Evolutionary conservation across 1,140 invertebrate species (phyloP).

Genomic region (Camponotus pennsylvanicus): DNA sequence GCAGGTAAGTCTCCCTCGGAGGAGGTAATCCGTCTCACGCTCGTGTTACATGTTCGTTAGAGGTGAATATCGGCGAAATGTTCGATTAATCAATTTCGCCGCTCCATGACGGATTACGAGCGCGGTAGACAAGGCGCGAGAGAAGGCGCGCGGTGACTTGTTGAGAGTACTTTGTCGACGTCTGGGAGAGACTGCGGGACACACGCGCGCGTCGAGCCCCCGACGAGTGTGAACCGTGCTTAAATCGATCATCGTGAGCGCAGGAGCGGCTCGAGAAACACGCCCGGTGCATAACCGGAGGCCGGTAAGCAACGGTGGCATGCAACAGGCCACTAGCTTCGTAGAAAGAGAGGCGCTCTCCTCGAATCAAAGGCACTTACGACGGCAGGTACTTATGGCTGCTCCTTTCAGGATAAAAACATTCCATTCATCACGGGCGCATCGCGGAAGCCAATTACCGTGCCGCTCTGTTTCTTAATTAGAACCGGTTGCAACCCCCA

Average conservation of each 20-base stretch:
- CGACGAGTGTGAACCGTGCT: constrained; percentile 67
- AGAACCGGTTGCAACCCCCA: constrained; percentile 65
- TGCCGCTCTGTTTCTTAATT: constrained; percentile 71
- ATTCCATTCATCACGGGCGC: constrained; percentile 68
- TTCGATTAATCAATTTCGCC: constrained; percentile 62
- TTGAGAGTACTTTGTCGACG: constrained; percentile 55
- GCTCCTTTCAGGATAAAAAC: constrained; percentile 71
- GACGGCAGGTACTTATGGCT: constrained; percentile 66
- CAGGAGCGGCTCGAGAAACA: constrained; percentile 71
- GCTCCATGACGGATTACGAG: constrained; percentile 62
- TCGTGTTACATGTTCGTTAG: constrained; percentile 59
- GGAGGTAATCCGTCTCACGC: constrained; percentile 55
- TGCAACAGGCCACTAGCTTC: constrained; percentile 74
- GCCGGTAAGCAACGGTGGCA: constrained; percentile 64
- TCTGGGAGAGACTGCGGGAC: constrained; percentile 43
- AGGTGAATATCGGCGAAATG: constrained; percentile 51
- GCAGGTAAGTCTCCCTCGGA: constrained; percentile 48
- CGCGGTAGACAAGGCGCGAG: constrained; percentile 36
- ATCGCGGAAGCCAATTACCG: constrained; percentile 72
- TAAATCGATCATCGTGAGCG: constrained; percentile 72
- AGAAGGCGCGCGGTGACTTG: constrained; percentile 53
- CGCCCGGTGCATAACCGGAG: constrained; percentile 71
- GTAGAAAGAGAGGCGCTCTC: constrained; percentile 64
- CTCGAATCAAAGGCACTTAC: constrained; percentile 73
- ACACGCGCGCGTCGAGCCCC: constrained; percentile 31